A percentile compares a stretch with the other conserved stretches of the same genome.
Evolutionary conservation across 2,888 invertebrate species (phyloP).

Genomic region (Venusia cambrica): DNA sequence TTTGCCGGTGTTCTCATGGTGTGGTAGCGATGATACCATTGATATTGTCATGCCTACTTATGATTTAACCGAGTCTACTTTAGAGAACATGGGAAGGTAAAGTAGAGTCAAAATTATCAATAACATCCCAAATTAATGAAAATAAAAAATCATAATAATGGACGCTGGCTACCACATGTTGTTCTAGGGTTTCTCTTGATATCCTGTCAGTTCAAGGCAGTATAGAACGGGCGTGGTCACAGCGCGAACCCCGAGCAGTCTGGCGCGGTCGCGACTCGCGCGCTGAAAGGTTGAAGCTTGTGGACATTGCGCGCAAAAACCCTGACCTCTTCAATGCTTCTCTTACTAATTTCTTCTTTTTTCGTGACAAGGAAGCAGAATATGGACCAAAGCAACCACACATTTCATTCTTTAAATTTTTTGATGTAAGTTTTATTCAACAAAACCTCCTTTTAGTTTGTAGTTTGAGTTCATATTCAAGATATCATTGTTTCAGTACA

Average conservation of each 20-base stretch:
- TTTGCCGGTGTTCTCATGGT: conserved; percentile 97
- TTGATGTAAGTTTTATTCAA: conserved; percentile 86
- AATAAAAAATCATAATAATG: too few species aligned
- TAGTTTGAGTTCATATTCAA: neutral
- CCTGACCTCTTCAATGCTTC: conserved; percentile 94
- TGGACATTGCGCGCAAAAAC: conserved; percentile 85
- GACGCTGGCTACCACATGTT: too few species aligned
- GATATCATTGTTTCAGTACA: conserved; percentile 85
- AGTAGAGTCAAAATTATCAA: too few species aligned
- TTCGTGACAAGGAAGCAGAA: conserved; percentile 88
- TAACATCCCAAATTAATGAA: conserved; percentile 4
- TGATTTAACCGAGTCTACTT: conserved; percentile 94
- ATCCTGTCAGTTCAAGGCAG: conserved; percentile 94
- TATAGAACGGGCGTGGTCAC: conserved; percentile 85
- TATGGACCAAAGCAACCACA: conserved; percentile 93
- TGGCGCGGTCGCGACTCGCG: conserved; percentile 97
- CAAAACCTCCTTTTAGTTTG: neutral
- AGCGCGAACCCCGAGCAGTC: conserved; percentile 88
- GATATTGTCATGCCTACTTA: conserved; percentile 98
- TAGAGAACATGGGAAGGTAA: conserved; percentile 97
- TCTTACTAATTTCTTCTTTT: conserved; percentile 98
- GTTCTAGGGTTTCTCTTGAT: conserved; percentile 89
- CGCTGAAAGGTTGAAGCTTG: conserved; percentile 90
- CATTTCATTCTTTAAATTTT: conserved; percentile 95
- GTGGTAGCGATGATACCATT: conserved; percentile 90